Percentiles rank a stretch among this genome's conserved stretches.
phyloP scores from a whole-genome alignment of 2,888 invertebrate species.

The Leptopilina drosophilae region DNA sequence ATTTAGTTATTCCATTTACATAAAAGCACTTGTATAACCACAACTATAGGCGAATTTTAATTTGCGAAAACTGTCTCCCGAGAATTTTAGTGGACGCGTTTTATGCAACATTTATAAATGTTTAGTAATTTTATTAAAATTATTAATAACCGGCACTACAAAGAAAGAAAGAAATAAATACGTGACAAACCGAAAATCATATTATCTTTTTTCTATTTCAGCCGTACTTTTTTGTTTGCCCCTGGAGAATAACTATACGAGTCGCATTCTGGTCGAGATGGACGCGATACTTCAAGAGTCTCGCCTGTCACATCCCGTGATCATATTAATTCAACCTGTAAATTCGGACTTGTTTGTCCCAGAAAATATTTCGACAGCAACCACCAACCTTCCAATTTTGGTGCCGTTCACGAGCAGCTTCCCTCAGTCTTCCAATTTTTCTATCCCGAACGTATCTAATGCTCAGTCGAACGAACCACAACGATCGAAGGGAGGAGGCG shows the following conservation, averaged over 20 bases:
- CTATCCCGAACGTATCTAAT: constrained; percentile 52
- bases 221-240: constrained; percentile 79
- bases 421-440: constrained; percentile 63
- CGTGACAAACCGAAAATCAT: not conserved
- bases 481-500: constrained; percentile 41
- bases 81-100: not conserved
- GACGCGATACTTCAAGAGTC: constrained; percentile 75
- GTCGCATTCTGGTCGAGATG: constrained; percentile 71
- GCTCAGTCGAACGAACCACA: constrained; percentile 38
- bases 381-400: constrained; percentile 24
- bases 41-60: constrained; percentile 1
- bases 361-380: constrained; percentile 57
- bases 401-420: constrained; percentile 49
- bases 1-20: not conserved
- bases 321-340: constrained; percentile 76
- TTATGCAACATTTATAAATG: not conserved
- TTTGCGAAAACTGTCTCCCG: not conserved
- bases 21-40: not conserved
- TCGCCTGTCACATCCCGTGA: constrained; percentile 75
- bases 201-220: constrained; percentile 59
- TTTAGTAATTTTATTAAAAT: not conserved
- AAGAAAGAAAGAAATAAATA: not conserved
- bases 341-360: constrained; percentile 69
- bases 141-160: too few species aligned
- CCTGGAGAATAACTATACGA: constrained; percentile 71